Conservation (phyloP, 2,888 invertebrate genomes). For the Patella caerulea region DNA sequence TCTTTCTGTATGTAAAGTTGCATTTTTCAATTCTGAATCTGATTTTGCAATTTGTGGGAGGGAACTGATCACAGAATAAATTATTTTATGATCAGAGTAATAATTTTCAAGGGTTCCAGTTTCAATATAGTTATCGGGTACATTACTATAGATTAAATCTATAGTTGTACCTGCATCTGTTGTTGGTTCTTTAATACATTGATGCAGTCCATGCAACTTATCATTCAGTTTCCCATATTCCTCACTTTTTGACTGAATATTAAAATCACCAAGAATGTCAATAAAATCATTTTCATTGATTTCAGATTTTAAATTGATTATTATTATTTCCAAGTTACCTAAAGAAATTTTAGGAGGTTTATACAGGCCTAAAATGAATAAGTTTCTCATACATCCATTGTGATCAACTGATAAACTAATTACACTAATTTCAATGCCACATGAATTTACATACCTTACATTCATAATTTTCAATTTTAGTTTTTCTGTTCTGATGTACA, state of each 20-base stretch:
- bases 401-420: not conserved
- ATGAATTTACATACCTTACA: no score
- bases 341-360: not conserved
- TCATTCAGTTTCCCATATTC: not conserved
- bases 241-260: not conserved
- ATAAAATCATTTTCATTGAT: not conserved
- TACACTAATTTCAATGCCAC: not conserved
- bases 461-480: not conserved
- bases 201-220: not conserved
- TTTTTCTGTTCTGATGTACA: not conserved
- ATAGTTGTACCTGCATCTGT: not conserved
- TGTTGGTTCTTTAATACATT: not conserved
- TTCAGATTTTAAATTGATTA: not conserved
- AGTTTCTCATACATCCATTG: not conserved
- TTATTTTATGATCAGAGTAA: conserved; percentile 1
- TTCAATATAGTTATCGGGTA: not conserved
- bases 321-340: not conserved
- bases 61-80: not conserved
- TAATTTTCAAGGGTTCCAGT: not conserved
- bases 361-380: not conserved
- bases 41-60: no score
- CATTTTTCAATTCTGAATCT: no score
- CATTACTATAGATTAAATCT: not conserved
- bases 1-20: no score
- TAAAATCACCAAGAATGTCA: not conserved